Percentiles rank a stretch among this genome's conserved stretches.
These are phyloP conservation scores for Pomacea canaliculata DNA, from an alignment of 2,888 invertebrate species.

Conservation along the genomic window DNA sequence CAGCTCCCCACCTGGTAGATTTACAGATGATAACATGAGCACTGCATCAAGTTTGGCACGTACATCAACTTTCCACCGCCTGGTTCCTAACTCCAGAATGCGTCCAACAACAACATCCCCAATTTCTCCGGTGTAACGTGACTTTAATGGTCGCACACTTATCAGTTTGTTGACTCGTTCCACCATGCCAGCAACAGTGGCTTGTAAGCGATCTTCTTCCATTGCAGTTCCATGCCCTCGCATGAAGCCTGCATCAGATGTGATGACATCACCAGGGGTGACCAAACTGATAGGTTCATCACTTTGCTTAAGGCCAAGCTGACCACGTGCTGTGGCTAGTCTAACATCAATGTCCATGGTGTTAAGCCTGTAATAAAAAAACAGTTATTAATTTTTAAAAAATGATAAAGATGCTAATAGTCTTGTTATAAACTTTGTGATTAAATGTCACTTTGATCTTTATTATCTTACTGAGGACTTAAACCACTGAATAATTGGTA, in stretches of 20 bases:
- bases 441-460: too few species aligned
- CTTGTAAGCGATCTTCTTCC: constrained; percentile 80
- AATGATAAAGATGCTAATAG: too few species aligned
- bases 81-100: constrained; percentile 91
- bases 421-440: too few species aligned
- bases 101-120: constrained; percentile 97
- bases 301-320: constrained; percentile 60
- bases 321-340: constrained; percentile 40
- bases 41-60: constrained; percentile 89
- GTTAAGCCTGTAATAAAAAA: neutral
- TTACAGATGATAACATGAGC: constrained; percentile 90
- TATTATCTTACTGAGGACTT: too few species aligned
- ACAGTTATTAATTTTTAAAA: too few species aligned
- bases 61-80: constrained; percentile 94
- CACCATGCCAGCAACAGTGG: constrained; percentile 94
- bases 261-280: constrained; percentile 90
- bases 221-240: constrained; percentile 97
- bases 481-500: too few species aligned
- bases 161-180: constrained; percentile 95
- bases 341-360: neutral
- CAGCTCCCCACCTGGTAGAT: constrained; percentile 94
- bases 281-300: constrained; percentile 71
- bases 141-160: constrained; percentile 90
- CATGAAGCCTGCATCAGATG: constrained; percentile 85
- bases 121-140: constrained; percentile 82